A percentile compares a stretch with the other conserved stretches of the same genome.
Conservation (phyloP, 1,140 invertebrate species). For the Argopecten irradians region DNA sequence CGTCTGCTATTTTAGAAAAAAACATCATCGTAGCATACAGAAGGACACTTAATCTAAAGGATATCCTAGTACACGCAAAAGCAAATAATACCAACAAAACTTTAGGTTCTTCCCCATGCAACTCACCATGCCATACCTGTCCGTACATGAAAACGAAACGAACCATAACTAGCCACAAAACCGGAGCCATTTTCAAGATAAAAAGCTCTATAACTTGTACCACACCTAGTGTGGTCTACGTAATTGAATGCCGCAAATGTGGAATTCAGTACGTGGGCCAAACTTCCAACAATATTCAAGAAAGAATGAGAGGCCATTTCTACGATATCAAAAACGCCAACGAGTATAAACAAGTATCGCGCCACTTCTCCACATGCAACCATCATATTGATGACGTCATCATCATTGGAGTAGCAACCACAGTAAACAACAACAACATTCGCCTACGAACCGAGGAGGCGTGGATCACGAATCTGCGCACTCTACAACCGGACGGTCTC, state of each 20-base stretch:
- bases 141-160: neutral
- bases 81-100: too few relatives aligned
- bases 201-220: neutral
- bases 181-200: neutral
- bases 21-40: too few relatives aligned
- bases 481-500: neutral
- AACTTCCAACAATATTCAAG: neutral
- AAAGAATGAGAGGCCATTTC: neutral
- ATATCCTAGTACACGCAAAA: too few relatives aligned
- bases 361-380: neutral
- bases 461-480: neutral
- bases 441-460: neutral
- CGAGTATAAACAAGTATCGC: constrained; percentile 21
- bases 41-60: too few relatives aligned
- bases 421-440: neutral
- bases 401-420: neutral
- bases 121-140: neutral
- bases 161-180: neutral
- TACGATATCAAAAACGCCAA: constrained; percentile 5
- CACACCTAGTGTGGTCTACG: neutral
- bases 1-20: too few relatives aligned
- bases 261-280: constrained; percentile 9
- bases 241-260: neutral
- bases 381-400: constrained; percentile 26
- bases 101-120: too few relatives aligned